Evolutionary conservation across 2,888 invertebrate species (phyloP).

Genomic region (Protophormia terraenovae): DNA sequence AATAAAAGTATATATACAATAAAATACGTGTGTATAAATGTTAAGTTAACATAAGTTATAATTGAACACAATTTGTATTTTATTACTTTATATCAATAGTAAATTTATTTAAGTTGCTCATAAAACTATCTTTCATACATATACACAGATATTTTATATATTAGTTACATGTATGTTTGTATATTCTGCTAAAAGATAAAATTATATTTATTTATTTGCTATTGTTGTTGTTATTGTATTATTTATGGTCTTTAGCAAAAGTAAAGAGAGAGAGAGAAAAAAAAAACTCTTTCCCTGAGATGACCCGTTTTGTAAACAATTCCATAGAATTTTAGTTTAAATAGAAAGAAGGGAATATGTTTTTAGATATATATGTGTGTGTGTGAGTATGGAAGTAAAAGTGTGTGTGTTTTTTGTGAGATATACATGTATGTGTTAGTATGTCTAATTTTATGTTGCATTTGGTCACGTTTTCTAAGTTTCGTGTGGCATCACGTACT

Average conservation of each 20-base stretch:
- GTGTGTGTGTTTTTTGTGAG: background rate
- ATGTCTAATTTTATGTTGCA: slow-evolving; percentile 49
- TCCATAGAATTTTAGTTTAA: slow-evolving; percentile 7
- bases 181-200: background rate
- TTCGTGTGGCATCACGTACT: slow-evolving; percentile 71
- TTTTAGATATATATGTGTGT: background rate
- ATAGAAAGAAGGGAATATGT: background rate
- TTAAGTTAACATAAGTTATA: slow-evolving; percentile 35
- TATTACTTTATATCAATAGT: slow-evolving; percentile 65
- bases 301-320: slow-evolving; percentile 48
- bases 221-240: slow-evolving; percentile 45
- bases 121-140: slow-evolving; percentile 47
- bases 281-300: background rate
- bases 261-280: background rate
- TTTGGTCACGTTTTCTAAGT: slow-evolving; percentile 69
- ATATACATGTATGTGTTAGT: background rate
- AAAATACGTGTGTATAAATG: background rate
- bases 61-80: slow-evolving; percentile 66
- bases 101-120: slow-evolving; percentile 65
- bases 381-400: background rate
- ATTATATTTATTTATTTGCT: slow-evolving; percentile 51
- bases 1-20: background rate
- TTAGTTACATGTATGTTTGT: background rate
- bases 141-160: background rate
- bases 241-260: slow-evolving; percentile 50